phyloP scores from a whole-genome alignment of 2,113 vertebrate species.

The Ceyx cyanopectus region DNA sequence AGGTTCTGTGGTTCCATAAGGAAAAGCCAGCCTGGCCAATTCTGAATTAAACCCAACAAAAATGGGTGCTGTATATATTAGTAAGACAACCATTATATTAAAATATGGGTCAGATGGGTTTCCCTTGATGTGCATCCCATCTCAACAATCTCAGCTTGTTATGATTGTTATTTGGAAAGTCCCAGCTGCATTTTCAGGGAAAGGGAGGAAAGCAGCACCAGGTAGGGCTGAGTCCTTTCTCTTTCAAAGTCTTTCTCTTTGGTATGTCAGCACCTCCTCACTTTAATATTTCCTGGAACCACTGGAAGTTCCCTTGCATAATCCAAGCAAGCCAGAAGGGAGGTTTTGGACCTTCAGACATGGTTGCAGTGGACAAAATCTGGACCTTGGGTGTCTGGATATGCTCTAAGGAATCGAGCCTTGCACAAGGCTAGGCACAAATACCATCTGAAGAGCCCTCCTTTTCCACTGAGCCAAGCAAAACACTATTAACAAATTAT shows the following conservation, averaged over 20 bases:
- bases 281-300: neutral
- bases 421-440: neutral
- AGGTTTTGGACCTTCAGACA: neutral
- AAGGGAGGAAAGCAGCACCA: neutral
- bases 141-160: slow-evolving; percentile 11
- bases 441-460: neutral
- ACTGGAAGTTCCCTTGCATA: neutral
- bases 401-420: neutral
- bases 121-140: slow-evolving; percentile 30
- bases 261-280: fast-evolving
- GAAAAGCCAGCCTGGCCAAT: slow-evolving; percentile 14
- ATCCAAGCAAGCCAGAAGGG: neutral
- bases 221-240: neutral
- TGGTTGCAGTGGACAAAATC: neutral
- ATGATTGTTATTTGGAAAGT: slow-evolving; percentile 35
- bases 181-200: slow-evolving; percentile 13
- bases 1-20: slow-evolving; percentile 28
- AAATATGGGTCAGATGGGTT: neutral
- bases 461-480: slow-evolving; percentile 6
- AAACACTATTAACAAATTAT: slow-evolving; percentile 14
- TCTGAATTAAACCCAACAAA: slow-evolving; percentile 51
- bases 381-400: slow-evolving; percentile 18
- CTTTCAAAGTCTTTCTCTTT: neutral
- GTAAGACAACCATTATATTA: neutral
- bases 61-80: neutral